Conservation (phyloP, 2,113 vertebrate species). For the Tachycineta bicolor region DNA sequence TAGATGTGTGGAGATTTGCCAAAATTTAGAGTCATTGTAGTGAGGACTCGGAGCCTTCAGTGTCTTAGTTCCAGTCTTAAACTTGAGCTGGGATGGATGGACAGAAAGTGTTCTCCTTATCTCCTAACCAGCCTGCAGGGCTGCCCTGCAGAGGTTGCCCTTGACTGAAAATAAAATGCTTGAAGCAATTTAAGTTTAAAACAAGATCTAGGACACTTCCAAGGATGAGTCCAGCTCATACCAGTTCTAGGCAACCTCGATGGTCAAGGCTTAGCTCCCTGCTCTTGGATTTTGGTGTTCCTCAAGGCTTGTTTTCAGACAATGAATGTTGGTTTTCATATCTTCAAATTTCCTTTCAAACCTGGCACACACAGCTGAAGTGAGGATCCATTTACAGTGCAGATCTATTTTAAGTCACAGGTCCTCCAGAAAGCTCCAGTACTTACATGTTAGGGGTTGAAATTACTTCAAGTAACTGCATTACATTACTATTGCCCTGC, state of each 20-base stretch:
- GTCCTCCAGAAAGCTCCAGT: neutral
- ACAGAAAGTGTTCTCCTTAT: neutral
- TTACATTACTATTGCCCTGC: neutral
- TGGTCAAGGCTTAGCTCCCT: neutral
- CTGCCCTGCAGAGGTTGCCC: neutral
- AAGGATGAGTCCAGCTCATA: neutral
- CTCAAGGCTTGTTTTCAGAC: neutral
- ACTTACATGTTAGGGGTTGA: neutral
- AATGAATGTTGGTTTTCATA: neutral
- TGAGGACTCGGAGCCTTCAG: accelerated
- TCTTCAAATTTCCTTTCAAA: neutral
- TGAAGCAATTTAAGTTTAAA: neutral
- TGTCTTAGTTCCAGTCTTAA: neutral
- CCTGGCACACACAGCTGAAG: neutral
- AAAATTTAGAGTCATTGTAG: neutral
- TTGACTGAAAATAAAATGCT: neutral
- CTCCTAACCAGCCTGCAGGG: neutral
- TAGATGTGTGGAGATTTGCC: neutral
- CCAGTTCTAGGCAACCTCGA: neutral
- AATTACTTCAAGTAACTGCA: neutral
- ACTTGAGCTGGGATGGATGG: no score
- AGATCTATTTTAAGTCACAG: neutral
- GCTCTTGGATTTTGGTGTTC: neutral
- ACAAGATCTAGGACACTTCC: neutral
- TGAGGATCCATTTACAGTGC: neutral